Percentiles rank a stretch among this genome's conserved stretches.
These are phyloP conservation scores for Lanistes nyassanus DNA, from an alignment of 1,140 invertebrate genomes.

Conservation along the genomic window DNA sequence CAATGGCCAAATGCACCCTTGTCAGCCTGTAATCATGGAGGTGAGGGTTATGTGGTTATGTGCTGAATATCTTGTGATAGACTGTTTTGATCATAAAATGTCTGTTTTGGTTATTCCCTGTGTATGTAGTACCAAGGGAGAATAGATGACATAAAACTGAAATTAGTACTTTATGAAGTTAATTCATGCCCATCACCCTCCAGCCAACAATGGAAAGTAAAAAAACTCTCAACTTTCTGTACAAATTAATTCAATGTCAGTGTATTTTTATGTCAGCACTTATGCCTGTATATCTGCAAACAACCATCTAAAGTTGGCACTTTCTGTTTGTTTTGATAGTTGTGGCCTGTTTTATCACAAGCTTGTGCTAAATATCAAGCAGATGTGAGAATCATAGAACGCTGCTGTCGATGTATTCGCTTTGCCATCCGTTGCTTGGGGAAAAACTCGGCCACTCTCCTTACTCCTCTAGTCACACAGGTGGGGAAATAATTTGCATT, in stretches of 20 bases:
- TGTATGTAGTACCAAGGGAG: too few relatives aligned
- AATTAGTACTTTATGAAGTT: too few relatives aligned
- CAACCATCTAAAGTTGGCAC: too few relatives aligned
- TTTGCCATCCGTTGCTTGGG: slow-evolving; percentile 90
- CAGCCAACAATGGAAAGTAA: too few relatives aligned
- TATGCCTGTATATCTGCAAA: too few relatives aligned
- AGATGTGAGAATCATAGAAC: slow-evolving; percentile 90
- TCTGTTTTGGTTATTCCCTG: too few relatives aligned
- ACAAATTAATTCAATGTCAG: too few relatives aligned
- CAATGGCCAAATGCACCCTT: slow-evolving; percentile 79
- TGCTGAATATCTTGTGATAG: not conserved
- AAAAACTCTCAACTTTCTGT: too few relatives aligned
- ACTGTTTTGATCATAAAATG: not conserved
- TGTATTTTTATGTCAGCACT: too few relatives aligned
- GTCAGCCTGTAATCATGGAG: slow-evolving; percentile 81
- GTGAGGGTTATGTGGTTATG: slow-evolving; percentile 60
- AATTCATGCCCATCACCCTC: too few relatives aligned
- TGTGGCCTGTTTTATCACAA: slow-evolving; percentile 87
- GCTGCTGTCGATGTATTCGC: slow-evolving; percentile 87
- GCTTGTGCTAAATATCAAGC: slow-evolving; percentile 81
- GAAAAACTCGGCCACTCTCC: slow-evolving; percentile 79
- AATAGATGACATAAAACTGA: too few relatives aligned
- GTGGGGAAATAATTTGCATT: slow-evolving; percentile 62
- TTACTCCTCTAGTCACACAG: slow-evolving; percentile 84
- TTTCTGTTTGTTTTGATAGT: slow-evolving; percentile 58